Percentiles rank a stretch among this genome's conserved stretches.
Evolutionary conservation across 2,888 invertebrate species (phyloP).

Genomic region (Protodeltote pygarga): DNA sequence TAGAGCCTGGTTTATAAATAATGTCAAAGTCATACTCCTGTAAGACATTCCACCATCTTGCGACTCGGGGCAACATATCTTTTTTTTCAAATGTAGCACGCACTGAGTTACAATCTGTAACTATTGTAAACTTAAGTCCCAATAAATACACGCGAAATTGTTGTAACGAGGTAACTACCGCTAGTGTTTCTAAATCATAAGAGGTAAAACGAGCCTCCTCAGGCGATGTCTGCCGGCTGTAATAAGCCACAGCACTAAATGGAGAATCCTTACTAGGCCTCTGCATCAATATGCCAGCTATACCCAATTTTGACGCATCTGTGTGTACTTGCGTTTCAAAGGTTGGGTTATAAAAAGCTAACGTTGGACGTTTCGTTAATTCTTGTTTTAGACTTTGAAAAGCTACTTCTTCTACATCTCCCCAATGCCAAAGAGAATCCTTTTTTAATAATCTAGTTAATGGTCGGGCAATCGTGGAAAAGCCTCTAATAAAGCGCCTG

Average conservation of each 20-base stretch:
- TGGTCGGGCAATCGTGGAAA: background rate
- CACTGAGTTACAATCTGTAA: conserved; percentile 4
- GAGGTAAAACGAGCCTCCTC: background rate
- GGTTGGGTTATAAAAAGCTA: background rate
- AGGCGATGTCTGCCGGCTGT: background rate
- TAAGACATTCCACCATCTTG: conserved; percentile 3
- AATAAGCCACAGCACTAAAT: background rate
- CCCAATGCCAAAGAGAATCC: background rate
- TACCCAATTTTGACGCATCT: background rate
- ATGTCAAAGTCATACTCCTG: conserved; percentile 6
- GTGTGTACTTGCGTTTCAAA: background rate
- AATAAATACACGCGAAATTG: background rate
- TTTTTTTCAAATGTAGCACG: conserved; percentile 2
- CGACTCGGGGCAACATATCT: background rate
- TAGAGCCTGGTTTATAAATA: background rate
- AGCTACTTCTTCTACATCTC: background rate
- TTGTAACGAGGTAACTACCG: background rate
- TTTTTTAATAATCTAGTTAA: too few species aligned
- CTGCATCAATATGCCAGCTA: background rate
- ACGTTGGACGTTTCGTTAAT: background rate
- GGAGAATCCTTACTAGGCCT: background rate
- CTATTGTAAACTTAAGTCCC: background rate
- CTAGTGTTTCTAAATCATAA: conserved; percentile 1
- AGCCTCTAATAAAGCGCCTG: background rate
- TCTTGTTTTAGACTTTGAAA: background rate